Evolutionary conservation across 2,888 invertebrate species (phyloP), one percentile per base, ranked within the genome.

Genomic region (Agrenia bidenticulata): DNA sequence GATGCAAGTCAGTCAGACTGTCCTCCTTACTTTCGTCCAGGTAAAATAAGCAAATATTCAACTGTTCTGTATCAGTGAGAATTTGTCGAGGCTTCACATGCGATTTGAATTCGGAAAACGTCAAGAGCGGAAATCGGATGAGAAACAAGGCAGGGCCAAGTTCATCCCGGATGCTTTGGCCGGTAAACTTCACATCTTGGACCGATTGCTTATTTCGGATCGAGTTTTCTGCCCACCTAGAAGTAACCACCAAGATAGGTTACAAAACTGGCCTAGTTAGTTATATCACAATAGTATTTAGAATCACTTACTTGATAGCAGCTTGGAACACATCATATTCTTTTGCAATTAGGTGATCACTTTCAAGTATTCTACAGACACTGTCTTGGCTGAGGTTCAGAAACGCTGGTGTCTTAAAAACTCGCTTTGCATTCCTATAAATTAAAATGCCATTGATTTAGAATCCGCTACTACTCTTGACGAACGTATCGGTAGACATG

Each of bases 241-340:
- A 27, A 51, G 13, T 4, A 21, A 61, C 13, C n/a, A n/a, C 21
- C 51, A 42, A 24, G 26, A 24, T n/a, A 17, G 27, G 32, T 15
- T 17, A 42, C 32, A 32, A 32, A 32, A n/a, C n/a, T 32, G 11
- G 32, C 11, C 32, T 1, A 54, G n/a, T 39, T 23, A 2, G 5
- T 7, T 11, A 32, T 11, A 7, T 32, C 5, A 11, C 32, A 32
- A n/a, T 11, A 17, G 9, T 19, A 19, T 11, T 9, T 15, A 49
- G 7, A 49, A 15, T 7, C 9, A 11, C 63, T 23, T 37, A 63
- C 63, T 50, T 50, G 2, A 50, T 24, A 1, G 50, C 57, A 15
- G 41, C 45, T 17, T 21, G 11, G 21, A 60, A 64, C n/a, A 64
- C 60, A 4, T 26, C 19, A 11, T 45, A 4, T 42, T 64, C 64